These are phyloP conservation scores for Mormyrus proboscirostris DNA, from an alignment of 2,797 vertebrate species.

Conservation along the genomic window DNA sequence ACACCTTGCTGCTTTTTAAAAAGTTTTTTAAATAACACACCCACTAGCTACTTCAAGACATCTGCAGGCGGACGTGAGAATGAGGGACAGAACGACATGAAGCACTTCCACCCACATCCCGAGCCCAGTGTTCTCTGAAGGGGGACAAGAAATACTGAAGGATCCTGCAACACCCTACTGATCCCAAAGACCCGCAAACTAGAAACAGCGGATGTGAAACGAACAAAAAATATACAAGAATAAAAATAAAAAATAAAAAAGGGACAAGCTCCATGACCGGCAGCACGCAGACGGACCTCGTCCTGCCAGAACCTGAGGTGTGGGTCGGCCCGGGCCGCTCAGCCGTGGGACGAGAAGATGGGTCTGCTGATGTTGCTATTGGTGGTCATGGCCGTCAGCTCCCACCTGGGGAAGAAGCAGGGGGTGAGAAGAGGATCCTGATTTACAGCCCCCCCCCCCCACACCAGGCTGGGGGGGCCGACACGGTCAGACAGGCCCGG, in stretches of 20 bases:
- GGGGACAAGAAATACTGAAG: constrained; percentile 28
- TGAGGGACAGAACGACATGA: neutral
- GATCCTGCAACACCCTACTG: constrained; percentile 7
- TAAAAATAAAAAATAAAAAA: neutral
- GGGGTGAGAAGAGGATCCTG: neutral
- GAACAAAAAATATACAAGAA: neutral
- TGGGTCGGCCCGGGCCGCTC: constrained; percentile 34
- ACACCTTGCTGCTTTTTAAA: neutral
- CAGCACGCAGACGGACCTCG: constrained; percentile 33
- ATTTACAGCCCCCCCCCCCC: neutral
- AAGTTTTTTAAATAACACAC: neutral
- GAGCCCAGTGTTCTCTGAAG: constrained; percentile 29
- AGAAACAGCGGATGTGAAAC: neutral
- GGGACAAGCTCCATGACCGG: constrained; percentile 8
- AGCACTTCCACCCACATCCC: constrained; percentile 16
- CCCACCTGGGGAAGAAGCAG: constrained; percentile 73
- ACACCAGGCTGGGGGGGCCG: neutral
- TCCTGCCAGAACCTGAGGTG: constrained; percentile 33
- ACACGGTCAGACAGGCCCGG: neutral
- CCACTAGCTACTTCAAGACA: neutral
- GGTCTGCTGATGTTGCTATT: constrained; percentile 99
- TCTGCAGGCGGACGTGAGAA: neutral
- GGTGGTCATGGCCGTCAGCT: constrained; percentile 96
- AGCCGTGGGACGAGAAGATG: constrained; percentile 93
- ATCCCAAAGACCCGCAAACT: constrained; percentile 22